phyloP scores from a whole-genome alignment of 2,797 vertebrate genomes.

The Sebastes taczanowskii region DNA sequence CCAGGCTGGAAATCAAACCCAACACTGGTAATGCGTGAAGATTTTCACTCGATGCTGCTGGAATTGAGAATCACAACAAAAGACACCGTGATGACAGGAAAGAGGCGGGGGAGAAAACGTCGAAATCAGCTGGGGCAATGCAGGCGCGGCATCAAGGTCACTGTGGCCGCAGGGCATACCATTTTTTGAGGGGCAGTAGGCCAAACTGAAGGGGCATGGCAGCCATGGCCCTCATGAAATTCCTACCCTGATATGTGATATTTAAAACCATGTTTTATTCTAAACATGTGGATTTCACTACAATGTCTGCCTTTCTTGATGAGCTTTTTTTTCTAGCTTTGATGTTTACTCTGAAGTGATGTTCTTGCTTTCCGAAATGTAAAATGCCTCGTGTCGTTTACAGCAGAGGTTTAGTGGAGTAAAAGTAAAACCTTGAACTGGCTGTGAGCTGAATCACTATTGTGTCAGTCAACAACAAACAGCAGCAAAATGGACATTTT shows the following conservation, averaged over 20 bases:
- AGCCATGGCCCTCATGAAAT: too few species aligned
- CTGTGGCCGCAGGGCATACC: too few species aligned
- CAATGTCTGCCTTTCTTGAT: background rate
- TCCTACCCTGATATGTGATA: background rate
- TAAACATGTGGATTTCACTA: background rate
- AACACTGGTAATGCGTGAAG: too few species aligned
- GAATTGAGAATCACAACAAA: too few species aligned
- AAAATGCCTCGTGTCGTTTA: background rate
- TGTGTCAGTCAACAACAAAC: slow-evolving; percentile 11
- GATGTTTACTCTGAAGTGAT: background rate
- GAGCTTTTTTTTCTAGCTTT: background rate
- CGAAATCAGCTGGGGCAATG: too few species aligned
- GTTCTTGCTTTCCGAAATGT: background rate
- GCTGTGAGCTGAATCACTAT: background rate
- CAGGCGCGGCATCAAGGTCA: too few species aligned
- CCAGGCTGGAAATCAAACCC: too few species aligned
- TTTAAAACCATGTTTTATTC: background rate
- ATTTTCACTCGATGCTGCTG: too few species aligned
- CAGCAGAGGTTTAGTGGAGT: background rate
- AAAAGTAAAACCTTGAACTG: background rate
- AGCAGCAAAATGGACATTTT: background rate
- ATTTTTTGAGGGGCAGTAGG: too few species aligned
- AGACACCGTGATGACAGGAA: too few species aligned
- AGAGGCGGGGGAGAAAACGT: too few species aligned
- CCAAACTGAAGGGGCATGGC: too few species aligned